These are phyloP conservation scores for Macrophya alboannulata DNA, from an alignment of 2,888 invertebrate genomes.

Conservation along the genomic window DNA sequence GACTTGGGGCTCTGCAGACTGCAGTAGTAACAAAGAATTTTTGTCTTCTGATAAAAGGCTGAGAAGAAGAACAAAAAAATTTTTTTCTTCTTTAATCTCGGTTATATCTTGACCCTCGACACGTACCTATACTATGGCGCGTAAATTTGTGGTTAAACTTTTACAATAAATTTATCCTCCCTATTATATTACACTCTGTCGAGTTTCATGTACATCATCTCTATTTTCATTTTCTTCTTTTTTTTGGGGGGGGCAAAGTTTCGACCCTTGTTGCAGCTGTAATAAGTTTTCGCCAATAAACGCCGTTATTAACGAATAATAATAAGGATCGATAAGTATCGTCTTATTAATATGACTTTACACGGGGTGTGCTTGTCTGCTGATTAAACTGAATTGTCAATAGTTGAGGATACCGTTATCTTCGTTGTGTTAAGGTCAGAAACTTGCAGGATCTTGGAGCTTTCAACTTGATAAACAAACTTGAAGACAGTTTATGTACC, in stretches of 20 bases:
- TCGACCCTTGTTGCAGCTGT: not conserved
- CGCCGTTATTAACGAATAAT: not conserved
- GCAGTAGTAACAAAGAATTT: not conserved
- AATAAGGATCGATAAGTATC: too few species aligned
- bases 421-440: constrained; percentile 5
- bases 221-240: not conserved
- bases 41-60: constrained; percentile 16
- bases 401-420: constrained; percentile 6
- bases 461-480: constrained; percentile 36
- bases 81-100: constrained; percentile 15
- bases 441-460: constrained; percentile 16
- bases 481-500: constrained; percentile 37
- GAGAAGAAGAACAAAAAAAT: not conserved
- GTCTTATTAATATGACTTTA: not conserved
- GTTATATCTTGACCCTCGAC: not conserved
- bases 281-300: not conserved
- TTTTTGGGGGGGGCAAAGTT: not conserved
- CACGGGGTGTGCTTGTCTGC: not conserved
- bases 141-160: constrained; percentile 7
- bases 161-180: constrained; percentile 14
- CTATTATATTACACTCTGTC: not conserved
- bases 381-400: constrained; percentile 15
- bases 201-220: not conserved
- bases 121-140: not conserved
- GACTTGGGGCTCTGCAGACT: not conserved